Conservation (phyloP, 2,888 invertebrate genomes). For the Brenthis ino region DNA sequence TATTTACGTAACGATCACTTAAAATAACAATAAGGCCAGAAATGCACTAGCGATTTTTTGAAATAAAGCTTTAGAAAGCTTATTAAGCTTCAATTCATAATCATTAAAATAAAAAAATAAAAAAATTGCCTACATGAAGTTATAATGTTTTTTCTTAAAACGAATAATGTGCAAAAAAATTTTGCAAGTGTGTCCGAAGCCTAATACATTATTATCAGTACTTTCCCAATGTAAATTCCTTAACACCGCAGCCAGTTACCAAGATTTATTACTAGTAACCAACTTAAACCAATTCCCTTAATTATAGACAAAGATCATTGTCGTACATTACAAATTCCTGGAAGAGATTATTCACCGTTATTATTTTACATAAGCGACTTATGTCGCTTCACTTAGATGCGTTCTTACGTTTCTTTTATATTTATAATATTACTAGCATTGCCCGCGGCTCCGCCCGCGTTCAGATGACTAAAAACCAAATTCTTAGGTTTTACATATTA, state of each 20-base stretch:
- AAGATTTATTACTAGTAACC: constrained; percentile 30
- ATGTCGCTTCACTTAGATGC: not conserved
- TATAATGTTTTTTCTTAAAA: too few species aligned
- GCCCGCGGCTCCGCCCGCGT: too few species aligned
- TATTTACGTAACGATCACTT: constrained; percentile 18
- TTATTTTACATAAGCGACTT: not conserved
- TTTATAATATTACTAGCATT: too few species aligned
- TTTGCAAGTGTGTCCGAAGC: not conserved
- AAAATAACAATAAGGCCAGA: constrained; percentile 3
- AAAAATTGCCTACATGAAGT: too few species aligned
- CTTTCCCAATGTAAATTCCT: constrained; percentile 29
- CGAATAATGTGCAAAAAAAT: not conserved
- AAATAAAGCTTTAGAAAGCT: too few species aligned
- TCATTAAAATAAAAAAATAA: too few species aligned
- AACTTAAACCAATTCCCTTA: constrained; percentile 21
- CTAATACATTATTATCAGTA: constrained; percentile 21
- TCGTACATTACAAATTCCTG: not conserved
- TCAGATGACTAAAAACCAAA: too few species aligned
- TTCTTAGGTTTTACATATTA: too few species aligned
- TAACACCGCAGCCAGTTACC: constrained; percentile 23
- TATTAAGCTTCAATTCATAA: not conserved
- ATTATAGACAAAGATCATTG: constrained; percentile 22
- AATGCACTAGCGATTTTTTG: not conserved
- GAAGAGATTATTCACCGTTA: not conserved
- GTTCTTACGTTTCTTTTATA: not conserved